These are phyloP conservation scores for Cyrtodaria siliqua DNA, from an alignment of 2,888 invertebrate species.

Conservation along the genomic window DNA sequence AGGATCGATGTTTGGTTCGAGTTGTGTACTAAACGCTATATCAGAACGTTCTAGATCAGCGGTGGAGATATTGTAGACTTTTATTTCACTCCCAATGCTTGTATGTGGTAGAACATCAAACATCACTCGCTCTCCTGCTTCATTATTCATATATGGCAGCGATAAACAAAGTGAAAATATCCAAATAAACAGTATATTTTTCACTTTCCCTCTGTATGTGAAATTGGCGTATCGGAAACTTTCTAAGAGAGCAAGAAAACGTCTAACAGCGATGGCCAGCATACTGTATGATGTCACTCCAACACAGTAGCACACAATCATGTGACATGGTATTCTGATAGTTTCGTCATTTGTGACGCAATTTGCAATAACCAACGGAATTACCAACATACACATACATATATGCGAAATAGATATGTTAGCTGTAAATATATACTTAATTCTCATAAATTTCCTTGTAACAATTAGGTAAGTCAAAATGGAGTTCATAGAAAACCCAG, in stretches of 20 bases:
- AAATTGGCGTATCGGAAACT: conserved; percentile 42
- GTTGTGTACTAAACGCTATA: too few relatives aligned
- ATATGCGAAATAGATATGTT: conserved; percentile 48
- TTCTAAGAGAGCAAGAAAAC: conserved; percentile 36
- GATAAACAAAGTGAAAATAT: conserved; percentile 14
- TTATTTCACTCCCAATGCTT: not conserved
- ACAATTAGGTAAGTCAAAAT: conserved; percentile 37
- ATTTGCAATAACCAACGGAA: conserved; percentile 30
- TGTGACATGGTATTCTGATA: conserved; percentile 23
- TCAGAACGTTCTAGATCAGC: not conserved
- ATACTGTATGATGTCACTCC: conserved; percentile 46
- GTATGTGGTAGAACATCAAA: not conserved
- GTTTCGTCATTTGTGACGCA: conserved; percentile 12
- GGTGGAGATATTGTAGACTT: not conserved
- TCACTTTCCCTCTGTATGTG: conserved; percentile 46
- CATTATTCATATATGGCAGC: conserved; percentile 25
- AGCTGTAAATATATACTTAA: conserved; percentile 47
- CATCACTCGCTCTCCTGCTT: not conserved
- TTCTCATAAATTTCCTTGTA: conserved; percentile 36
- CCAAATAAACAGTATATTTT: conserved; percentile 34
- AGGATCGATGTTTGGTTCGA: too few relatives aligned
- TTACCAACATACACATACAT: conserved; percentile 12
- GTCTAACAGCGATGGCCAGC: conserved; percentile 34
- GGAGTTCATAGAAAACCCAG: conserved; percentile 16
- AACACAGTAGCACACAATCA: conserved; percentile 24